A percentile compares a stretch with the other conserved stretches of the same genome.
These are phyloP conservation scores for Accipiter virgatus DNA, from an alignment of 2,113 vertebrate genomes.

Conservation along the genomic window DNA sequence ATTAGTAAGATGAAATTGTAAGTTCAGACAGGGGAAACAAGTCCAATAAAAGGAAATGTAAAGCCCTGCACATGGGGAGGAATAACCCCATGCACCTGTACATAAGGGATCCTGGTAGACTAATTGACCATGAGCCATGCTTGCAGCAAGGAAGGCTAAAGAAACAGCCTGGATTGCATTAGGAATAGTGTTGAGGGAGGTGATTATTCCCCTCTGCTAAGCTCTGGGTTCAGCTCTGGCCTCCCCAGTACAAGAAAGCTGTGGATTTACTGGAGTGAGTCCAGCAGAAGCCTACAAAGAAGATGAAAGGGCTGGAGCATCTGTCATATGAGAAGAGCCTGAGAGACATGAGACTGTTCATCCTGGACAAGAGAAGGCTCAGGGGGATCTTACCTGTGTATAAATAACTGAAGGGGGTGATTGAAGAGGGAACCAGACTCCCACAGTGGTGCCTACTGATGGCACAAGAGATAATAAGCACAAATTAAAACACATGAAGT, in stretches of 20 bases:
- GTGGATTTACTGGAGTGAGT: neutral
- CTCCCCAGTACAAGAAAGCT: neutral
- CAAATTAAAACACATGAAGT: neutral
- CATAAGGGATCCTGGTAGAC: rapidly evolving
- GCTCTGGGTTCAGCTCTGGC: neutral
- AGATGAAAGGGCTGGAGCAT: neutral
- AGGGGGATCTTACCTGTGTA: neutral
- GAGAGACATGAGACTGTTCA: neutral
- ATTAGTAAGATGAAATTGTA: neutral
- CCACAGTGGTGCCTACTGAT: neutral
- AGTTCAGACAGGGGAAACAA: neutral
- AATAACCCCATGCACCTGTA: neutral
- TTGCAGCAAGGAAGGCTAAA: neutral
- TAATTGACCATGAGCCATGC: neutral
- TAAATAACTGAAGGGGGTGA: neutral
- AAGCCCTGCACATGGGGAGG: neutral
- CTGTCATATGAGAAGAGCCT: neutral
- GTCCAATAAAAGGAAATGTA: neutral
- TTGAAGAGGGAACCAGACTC: neutral
- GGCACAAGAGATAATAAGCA: neutral
- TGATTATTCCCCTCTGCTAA: neutral
- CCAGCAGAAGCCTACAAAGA: neutral
- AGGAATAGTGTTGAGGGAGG: neutral
- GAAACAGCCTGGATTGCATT: too few species aligned
- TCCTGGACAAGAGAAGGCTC: neutral